Conservation (phyloP, 2,797 vertebrate genomes). For the Mallotus villosus region DNA sequence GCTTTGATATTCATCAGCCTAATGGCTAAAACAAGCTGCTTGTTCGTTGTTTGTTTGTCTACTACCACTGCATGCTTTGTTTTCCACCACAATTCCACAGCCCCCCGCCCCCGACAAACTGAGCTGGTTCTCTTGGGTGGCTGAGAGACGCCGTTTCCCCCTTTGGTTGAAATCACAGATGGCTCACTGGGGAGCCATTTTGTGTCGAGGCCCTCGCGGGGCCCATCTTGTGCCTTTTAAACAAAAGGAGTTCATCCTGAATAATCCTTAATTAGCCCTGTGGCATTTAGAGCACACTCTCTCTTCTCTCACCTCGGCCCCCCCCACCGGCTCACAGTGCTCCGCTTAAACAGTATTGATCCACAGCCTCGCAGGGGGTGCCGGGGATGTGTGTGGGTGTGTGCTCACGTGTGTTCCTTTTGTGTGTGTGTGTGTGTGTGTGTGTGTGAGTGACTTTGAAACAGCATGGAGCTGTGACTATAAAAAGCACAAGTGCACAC, state of each 20-base stretch:
- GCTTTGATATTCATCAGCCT: neutral
- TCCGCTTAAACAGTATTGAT: constrained; percentile 63
- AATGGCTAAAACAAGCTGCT: neutral
- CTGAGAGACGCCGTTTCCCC: neutral
- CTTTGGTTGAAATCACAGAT: constrained; percentile 42
- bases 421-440: constrained; percentile 11
- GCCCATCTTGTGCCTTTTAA: constrained; percentile 52
- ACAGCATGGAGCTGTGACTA: constrained; percentile 8
- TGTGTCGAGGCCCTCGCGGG: constrained; percentile 37
- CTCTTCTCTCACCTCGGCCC: constrained; percentile 44
- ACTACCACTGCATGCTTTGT: neutral
- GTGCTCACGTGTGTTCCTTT: constrained; percentile 1
- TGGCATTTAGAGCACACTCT: constrained; percentile 62
- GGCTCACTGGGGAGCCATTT: constrained; percentile 49
- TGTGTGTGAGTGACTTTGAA: neutral
- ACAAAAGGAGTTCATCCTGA: constrained; percentile 63
- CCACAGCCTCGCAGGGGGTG: constrained; percentile 36
- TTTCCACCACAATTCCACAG: too few relatives aligned
- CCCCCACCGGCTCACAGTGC: constrained; percentile 47
- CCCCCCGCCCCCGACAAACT: too few relatives aligned
- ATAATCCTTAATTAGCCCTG: constrained; percentile 69
- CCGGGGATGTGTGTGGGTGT: neutral
- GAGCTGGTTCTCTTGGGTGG: neutral
- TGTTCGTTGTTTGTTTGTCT: neutral
- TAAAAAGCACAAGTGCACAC: constrained; percentile 1